A percentile compares a stretch with the other conserved stretches of the same genome.
Evolutionary conservation across 2,888 invertebrate genomes (phyloP).

Genomic region (Eupelmus urozonus): DNA sequence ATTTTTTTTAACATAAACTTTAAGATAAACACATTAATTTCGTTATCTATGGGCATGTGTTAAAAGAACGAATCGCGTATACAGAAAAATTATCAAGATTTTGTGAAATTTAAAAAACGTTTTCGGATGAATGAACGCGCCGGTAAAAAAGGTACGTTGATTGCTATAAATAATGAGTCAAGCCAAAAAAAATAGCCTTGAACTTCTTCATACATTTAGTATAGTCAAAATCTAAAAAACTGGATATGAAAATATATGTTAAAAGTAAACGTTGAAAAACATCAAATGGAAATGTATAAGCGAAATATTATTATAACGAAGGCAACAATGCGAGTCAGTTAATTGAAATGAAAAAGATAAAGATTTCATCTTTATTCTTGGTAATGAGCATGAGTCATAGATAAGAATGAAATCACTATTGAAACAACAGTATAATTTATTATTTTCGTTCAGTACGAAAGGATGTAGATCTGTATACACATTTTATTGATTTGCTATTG

Average conservation of each 20-base stretch:
- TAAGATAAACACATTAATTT: not conserved
- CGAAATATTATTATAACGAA: not conserved
- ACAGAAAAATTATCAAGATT: too few relatives aligned
- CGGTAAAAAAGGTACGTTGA: not conserved
- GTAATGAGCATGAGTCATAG: constrained; percentile 32
- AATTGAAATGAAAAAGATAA: constrained; percentile 19
- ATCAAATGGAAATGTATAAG: not conserved
- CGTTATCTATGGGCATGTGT: too few relatives aligned
- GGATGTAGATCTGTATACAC: too few relatives aligned
- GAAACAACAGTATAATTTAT: constrained; percentile 2
- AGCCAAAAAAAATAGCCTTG: not conserved
- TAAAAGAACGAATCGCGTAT: not conserved
- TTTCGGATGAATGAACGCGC: too few relatives aligned
- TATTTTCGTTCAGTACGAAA: not conserved
- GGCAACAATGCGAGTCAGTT: constrained; percentile 21
- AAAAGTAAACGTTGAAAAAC: not conserved
- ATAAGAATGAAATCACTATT: constrained; percentile 37
- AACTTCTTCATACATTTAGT: not conserved
- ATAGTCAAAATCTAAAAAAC: not conserved
- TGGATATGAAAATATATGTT: not conserved
- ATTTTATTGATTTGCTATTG: too few relatives aligned
- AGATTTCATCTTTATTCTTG: constrained; percentile 22
- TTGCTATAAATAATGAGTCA: not conserved
- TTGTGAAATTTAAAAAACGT: too few relatives aligned
- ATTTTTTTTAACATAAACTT: not conserved